Evolutionary conservation across 1,140 invertebrate genomes (phyloP).

Genomic region (Atta colombica): DNA sequence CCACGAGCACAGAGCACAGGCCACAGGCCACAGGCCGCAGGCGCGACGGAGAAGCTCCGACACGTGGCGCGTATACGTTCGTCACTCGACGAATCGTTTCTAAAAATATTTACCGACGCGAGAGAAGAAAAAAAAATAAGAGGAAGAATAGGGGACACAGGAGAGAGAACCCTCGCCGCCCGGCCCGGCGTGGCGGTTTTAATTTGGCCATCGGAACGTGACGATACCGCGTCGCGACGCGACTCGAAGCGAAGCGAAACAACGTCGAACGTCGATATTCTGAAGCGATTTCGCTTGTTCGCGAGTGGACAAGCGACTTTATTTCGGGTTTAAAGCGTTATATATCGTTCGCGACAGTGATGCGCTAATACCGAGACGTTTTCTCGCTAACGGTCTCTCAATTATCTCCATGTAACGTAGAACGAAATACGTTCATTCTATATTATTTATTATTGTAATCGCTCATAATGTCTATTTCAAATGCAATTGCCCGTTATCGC

Average conservation of each 20-base stretch:
- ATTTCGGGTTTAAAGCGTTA: slow-evolving; percentile 21
- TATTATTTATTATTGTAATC: background rate
- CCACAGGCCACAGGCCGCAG: background rate
- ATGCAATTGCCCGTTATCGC: background rate
- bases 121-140: slow-evolving; percentile 24
- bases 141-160: slow-evolving; percentile 7
- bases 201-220: slow-evolving; percentile 59
- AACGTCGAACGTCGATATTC: slow-evolving; percentile 33
- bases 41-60: slow-evolving; percentile 61
- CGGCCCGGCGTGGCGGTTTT: slow-evolving; percentile 39
- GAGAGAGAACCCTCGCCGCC: slow-evolving; percentile 14
- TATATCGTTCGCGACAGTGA: background rate
- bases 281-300: slow-evolving; percentile 13
- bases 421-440: background rate
- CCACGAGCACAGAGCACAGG: slow-evolving; percentile 18
- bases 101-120: slow-evolving; percentile 72
- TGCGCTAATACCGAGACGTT: too few relatives aligned
- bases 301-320: slow-evolving; percentile 22
- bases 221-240: slow-evolving; percentile 39
- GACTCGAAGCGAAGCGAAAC: background rate
- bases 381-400: background rate
- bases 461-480: background rate
- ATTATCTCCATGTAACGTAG: background rate
- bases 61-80: slow-evolving; percentile 74
- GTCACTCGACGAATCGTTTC: slow-evolving; percentile 70